A percentile compares a stretch with the other conserved stretches of the same genome.
phyloP scores from a whole-genome alignment of 1,140 invertebrate species.

The Pogonognathellus flavescens region DNA sequence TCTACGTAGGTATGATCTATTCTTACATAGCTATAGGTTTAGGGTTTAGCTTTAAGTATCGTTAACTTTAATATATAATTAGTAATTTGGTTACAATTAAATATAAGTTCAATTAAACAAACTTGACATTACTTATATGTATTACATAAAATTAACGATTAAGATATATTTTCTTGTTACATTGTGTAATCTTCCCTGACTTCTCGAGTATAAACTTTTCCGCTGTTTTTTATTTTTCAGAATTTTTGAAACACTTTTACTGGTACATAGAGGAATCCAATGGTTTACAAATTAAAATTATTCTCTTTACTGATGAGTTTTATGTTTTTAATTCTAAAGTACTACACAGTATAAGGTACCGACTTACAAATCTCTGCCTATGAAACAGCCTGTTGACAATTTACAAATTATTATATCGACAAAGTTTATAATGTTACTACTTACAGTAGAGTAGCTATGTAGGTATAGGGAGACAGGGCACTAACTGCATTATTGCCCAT shows the following conservation, averaged over 20 bases:
- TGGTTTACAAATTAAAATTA: no score
- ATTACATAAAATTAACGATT: not conserved
- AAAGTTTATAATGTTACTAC: not conserved
- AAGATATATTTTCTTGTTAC: constrained; percentile 37
- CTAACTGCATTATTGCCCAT: no score
- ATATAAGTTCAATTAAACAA: not conserved
- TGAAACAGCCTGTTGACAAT: not conserved
- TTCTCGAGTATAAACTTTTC: not conserved
- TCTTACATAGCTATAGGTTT: no score
- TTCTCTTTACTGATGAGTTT: no score
- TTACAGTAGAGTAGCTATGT: no score
- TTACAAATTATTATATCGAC: constrained; percentile 1
- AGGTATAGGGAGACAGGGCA: no score
- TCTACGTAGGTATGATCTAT: not conserved
- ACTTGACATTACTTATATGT: not conserved
- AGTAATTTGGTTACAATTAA: not conserved
- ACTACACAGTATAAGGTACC: not conserved
- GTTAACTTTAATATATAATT: no score
- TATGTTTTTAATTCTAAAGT: no score
- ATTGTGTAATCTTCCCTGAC: constrained; percentile 4
- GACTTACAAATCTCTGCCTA: not conserved
- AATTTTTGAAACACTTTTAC: not conserved
- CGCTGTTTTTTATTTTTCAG: constrained; percentile 31
- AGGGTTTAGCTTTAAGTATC: no score
- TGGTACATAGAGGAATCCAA: no score